Conservation (phyloP, 2,888 invertebrate species). For the Agrochola lychnidis region DNA sequence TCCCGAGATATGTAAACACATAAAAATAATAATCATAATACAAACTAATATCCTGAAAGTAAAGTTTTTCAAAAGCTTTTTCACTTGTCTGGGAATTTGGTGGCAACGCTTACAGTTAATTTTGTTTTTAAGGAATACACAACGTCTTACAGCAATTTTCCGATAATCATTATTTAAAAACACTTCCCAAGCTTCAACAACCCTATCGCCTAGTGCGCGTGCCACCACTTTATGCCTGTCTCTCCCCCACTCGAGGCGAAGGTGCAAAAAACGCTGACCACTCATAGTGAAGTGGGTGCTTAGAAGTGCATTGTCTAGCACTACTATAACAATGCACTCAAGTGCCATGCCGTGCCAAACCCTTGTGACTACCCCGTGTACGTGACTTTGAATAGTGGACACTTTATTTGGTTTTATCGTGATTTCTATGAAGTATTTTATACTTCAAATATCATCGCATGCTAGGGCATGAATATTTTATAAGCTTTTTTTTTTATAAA, state of each 20-base stretch:
- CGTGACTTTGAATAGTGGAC: slow-evolving; percentile 60
- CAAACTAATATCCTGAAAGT: background rate
- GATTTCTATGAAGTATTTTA: slow-evolving; percentile 15
- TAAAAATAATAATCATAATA: background rate
- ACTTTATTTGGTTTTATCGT: slow-evolving; percentile 40
- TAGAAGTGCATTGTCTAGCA: slow-evolving; percentile 79
- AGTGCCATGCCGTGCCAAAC: slow-evolving; percentile 68
- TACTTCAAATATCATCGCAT: slow-evolving; percentile 3
- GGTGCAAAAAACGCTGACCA: slow-evolving; percentile 84
- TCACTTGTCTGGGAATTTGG: too few relatives aligned
- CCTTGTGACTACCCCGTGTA: slow-evolving; percentile 64
- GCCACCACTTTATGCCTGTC: slow-evolving; percentile 73
- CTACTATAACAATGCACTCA: slow-evolving; percentile 74
- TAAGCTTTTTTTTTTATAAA: background rate
- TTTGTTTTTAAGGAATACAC: background rate
- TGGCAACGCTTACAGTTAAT: background rate
- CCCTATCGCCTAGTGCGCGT: slow-evolving; percentile 80
- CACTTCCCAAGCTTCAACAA: slow-evolving; percentile 24
- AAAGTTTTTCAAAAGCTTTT: background rate
- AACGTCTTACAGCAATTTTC: background rate
- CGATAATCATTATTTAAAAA: background rate
- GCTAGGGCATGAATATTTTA: slow-evolving; percentile 5
- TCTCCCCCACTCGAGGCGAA: slow-evolving; percentile 52
- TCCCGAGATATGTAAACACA: too few relatives aligned
- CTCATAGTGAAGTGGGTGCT: slow-evolving; percentile 81